Conservation (phyloP, 1,140 invertebrate species). For the Tetramorium simillimum region DNA sequence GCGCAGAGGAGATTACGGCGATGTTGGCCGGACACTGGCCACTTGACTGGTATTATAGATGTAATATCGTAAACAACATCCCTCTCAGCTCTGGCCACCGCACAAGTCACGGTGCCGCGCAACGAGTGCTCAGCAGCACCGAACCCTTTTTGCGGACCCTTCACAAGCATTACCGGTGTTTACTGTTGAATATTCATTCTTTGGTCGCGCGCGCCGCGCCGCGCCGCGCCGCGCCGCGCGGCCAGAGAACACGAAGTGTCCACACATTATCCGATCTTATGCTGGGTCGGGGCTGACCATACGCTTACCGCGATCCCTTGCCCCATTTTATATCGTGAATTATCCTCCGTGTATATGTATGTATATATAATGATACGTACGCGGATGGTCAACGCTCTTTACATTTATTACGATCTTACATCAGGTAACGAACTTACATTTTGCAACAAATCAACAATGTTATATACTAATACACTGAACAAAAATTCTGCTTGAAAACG, state of each 20-base stretch:
- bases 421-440: neutral
- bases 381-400: neutral
- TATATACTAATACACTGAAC: neutral
- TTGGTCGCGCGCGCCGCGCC: conserved; percentile 45
- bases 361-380: neutral
- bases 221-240: no score
- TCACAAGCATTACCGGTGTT: conserved; percentile 68
- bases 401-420: neutral
- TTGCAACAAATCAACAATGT: neutral
- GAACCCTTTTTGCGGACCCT: conserved; percentile 60
- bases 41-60: conserved; percentile 79
- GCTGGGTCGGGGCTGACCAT: conserved; percentile 45
- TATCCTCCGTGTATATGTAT: neutral
- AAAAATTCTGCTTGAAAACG: no score
- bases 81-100: conserved; percentile 67
- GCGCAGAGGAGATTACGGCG: conserved; percentile 77
- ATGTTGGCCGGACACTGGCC: conserved; percentile 71
- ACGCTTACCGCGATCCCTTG: conserved; percentile 46
- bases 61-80: conserved; percentile 81
- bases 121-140: conserved; percentile 41
- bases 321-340: conserved; percentile 17
- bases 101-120: conserved; percentile 66
- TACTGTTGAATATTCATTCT: conserved; percentile 78
- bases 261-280: conserved; percentile 69
- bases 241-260: conserved; percentile 60